phyloP scores from a whole-genome alignment of 2,113 vertebrate species.

The Ailuropoda melanoleuca region DNA sequence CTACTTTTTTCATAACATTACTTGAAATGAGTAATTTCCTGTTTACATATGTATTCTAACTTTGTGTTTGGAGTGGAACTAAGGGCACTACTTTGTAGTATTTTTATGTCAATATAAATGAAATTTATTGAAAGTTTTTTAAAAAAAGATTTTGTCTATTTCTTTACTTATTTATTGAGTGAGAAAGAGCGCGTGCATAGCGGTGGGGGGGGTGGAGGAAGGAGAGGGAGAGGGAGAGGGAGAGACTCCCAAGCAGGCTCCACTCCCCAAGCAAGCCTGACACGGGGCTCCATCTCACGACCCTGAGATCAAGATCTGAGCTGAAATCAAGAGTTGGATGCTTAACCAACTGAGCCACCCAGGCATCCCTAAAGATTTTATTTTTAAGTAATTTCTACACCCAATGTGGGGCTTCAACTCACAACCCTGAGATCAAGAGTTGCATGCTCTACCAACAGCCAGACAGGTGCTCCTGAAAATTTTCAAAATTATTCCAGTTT shows the following conservation, averaged over 20 bases:
- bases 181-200: background rate
- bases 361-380: background rate
- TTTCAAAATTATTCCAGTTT: constrained; percentile 1
- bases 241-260: too few relatives aligned
- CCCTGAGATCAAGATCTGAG: background rate
- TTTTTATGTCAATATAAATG: constrained; percentile 60
- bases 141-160: background rate
- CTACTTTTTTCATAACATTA: background rate
- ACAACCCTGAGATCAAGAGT: background rate
- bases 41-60: background rate
- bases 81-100: constrained; percentile 34
- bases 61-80: background rate
- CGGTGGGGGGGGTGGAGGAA: background rate
- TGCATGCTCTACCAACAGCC: background rate
- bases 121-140: constrained; percentile 58
- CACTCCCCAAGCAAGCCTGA: too few relatives aligned
- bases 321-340: background rate
- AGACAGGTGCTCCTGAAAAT: background rate
- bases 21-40: background rate
- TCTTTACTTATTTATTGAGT: background rate
- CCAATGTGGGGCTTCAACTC: background rate
- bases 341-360: background rate
- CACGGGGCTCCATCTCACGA: background rate
- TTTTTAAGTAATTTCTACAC: background rate
- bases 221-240: background rate